Percentiles rank a stretch among this genome's conserved stretches.
Conservation (phyloP, 2,113 vertebrate species). For the Okapia johnstoni region DNA sequence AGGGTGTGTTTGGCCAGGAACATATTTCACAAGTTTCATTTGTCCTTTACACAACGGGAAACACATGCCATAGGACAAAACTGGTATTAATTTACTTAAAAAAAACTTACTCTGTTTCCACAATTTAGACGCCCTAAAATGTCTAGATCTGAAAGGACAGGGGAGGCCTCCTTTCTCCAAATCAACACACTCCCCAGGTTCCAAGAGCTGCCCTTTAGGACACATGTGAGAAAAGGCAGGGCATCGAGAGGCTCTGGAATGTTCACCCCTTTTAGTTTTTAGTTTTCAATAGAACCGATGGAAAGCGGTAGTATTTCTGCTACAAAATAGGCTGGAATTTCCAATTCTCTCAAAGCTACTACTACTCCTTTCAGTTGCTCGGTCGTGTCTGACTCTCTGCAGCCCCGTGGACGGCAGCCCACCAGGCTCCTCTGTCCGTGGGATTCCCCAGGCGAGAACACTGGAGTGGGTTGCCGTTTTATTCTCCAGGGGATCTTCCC, state of each 20-base stretch:
- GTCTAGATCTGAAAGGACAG: not conserved
- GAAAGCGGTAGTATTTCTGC: not conserved
- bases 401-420: accelerated
- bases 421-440: not conserved
- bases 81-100: not conserved
- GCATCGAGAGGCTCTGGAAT: not conserved
- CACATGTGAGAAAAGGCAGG: not conserved
- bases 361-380: not conserved
- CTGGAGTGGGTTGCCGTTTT: not conserved
- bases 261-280: not conserved
- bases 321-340: not conserved
- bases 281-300: not conserved
- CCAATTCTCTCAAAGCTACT: not conserved
- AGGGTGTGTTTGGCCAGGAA: not conserved
- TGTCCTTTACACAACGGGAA: constrained; percentile 27
- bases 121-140: not conserved
- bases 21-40: not conserved
- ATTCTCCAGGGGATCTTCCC: not conserved
- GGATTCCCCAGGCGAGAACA: not conserved
- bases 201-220: not conserved
- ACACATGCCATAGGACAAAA: not conserved
- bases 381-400: not conserved
- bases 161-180: not conserved
- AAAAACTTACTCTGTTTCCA: not conserved
- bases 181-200: not conserved